Evolutionary conservation across 2,888 invertebrate genomes (phyloP).

Genomic region (Oxyteleia sp.): DNA sequence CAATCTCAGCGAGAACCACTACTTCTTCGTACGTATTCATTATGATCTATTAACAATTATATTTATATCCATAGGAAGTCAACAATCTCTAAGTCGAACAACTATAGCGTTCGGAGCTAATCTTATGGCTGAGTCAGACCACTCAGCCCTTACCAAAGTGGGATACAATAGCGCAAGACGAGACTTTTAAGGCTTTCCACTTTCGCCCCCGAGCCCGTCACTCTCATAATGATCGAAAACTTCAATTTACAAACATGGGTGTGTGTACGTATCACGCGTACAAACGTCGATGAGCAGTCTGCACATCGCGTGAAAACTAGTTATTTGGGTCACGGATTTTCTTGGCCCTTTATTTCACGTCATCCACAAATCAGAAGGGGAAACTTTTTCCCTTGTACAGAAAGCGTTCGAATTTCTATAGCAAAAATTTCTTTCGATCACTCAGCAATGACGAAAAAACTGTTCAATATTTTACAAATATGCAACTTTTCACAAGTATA

Average conservation of each 20-base stretch:
- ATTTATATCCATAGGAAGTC: neutral
- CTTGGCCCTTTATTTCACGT: conserved; percentile 41
- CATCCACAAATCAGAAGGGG: neutral
- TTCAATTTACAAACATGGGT: conserved; percentile 4
- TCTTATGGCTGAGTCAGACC: conserved; percentile 15
- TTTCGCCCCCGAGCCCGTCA: conserved; percentile 1
- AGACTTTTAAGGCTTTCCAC: conserved; percentile 36
- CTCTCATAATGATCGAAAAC: conserved; percentile 20
- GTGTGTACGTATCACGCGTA: conserved; percentile 33
- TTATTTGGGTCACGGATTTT: conserved; percentile 60
- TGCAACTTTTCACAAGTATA: too few species aligned
- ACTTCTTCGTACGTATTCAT: too few species aligned
- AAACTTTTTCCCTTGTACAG: neutral
- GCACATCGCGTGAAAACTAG: conserved; percentile 56
- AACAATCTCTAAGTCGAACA: conserved; percentile 29
- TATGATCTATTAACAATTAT: too few species aligned
- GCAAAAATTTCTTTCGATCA: too few species aligned
- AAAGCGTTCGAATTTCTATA: too few species aligned
- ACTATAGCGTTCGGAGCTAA: conserved; percentile 11
- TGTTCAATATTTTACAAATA: too few species aligned
- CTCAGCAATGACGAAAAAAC: too few species aligned
- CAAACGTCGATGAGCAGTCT: conserved; percentile 35
- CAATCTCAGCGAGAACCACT: too few species aligned
- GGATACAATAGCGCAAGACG: conserved; percentile 6
- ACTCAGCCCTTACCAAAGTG: conserved; percentile 25